These are phyloP conservation scores for Apodemus speciosus DNA, from an alignment of 2,113 vertebrate species.

Conservation along the genomic window DNA sequence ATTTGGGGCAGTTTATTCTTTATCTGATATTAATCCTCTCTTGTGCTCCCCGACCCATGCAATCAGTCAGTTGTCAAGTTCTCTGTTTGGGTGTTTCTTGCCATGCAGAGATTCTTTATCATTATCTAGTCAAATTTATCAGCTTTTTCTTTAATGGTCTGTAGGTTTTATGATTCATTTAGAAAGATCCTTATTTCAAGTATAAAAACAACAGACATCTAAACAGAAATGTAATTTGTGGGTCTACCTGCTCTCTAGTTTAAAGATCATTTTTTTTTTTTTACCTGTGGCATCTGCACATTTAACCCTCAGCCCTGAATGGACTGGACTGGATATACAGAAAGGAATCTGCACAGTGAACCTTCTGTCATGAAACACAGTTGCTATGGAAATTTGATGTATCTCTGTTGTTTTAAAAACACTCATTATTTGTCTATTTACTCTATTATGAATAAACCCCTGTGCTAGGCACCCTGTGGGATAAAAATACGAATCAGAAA, in stretches of 20 bases:
- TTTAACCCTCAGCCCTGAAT: conserved; percentile 47
- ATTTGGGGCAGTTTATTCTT: conserved; percentile 23
- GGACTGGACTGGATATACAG: conserved; percentile 29
- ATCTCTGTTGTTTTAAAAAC: conserved; percentile 48
- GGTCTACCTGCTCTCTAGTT: conserved; percentile 2
- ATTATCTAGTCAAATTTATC: not conserved
- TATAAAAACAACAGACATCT: conserved; percentile 27
- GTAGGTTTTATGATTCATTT: conserved; percentile 43
- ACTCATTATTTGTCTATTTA: conserved; percentile 35
- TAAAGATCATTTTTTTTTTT: conserved; percentile 57
- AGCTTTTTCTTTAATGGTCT: conserved; percentile 8
- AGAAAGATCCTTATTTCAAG: conserved; percentile 40
- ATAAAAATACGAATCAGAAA: conserved; percentile 39
- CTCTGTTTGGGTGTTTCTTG: conserved; percentile 36
- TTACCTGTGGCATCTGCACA: conserved; percentile 12
- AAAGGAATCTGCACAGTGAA: conserved; percentile 45
- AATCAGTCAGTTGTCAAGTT: conserved; percentile 17
- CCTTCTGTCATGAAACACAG: conserved; percentile 35
- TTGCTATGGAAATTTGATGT: conserved; percentile 69
- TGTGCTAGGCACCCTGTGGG: conserved; percentile 38
- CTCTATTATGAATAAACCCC: conserved; percentile 37
- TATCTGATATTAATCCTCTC: not conserved
- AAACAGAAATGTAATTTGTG: conserved; percentile 12
- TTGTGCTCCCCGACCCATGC: not conserved
- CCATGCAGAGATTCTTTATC: conserved; percentile 42